These are phyloP conservation scores for Irena cyanogastra DNA, from an alignment of 2,113 vertebrate species.

Conservation along the genomic window DNA sequence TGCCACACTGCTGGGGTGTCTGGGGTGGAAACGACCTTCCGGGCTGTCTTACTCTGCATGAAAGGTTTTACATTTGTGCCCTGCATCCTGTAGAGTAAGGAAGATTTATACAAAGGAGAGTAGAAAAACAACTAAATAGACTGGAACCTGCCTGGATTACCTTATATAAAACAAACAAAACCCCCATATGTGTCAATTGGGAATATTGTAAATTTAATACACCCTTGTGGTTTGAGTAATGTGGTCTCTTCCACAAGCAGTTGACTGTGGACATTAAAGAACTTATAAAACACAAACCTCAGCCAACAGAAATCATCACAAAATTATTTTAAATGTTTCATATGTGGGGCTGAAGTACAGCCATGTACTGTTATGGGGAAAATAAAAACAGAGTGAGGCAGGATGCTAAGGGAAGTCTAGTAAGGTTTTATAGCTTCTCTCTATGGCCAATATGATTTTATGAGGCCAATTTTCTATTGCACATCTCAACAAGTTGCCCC, in stretches of 20 bases:
- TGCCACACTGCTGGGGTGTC: neutral
- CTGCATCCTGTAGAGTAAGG: neutral
- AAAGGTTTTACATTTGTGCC: neutral
- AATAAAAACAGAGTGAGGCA: neutral
- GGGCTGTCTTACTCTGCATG: neutral
- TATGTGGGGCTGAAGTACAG: neutral
- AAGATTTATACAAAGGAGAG: neutral
- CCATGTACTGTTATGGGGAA: neutral
- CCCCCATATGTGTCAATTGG: accelerated
- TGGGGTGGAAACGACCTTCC: neutral
- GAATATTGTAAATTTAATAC: neutral
- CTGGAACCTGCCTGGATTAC: neutral
- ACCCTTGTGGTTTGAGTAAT: neutral
- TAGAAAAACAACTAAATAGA: neutral
- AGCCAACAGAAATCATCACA: neutral
- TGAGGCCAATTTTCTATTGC: neutral
- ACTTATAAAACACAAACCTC: neutral
- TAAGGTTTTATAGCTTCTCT: neutral
- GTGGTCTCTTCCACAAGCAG: neutral
- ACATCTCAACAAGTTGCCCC: neutral
- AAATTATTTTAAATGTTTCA: neutral
- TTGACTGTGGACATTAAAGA: neutral
- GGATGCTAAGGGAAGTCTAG: neutral
- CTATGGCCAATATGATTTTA: neutral
- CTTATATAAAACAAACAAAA: neutral